Base-by-base conservation (phyloP, 1,140 invertebrate species). In the Drosophila funebris region DNA sequence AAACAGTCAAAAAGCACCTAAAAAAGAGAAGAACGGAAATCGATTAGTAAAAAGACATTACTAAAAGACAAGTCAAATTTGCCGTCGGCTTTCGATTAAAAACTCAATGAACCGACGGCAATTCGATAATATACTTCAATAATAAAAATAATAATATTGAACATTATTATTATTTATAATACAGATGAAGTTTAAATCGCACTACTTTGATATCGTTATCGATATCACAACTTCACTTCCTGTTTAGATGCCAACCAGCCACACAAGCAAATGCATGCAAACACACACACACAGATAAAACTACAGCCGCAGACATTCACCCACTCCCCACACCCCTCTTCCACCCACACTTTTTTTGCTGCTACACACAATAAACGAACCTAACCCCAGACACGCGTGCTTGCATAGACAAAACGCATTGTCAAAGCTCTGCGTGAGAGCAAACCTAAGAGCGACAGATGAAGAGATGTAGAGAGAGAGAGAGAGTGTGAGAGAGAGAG, bases 1-100 rank as follows among this genome's bases (percentile, higher is more conserved):
- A 91, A 91, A 91, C 90, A 90, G 90, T 91, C 90, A 91, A 91
- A 91, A 91, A 91, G 90, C 90, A 91, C 90, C 90, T 91, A 79
- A n/a, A 71, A 73, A 39, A 29, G 27, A 48, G 31, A 62, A 20
- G 36, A 27, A 58, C 29, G 5, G 13, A 24, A 52, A 36, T 52
- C 3, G 14, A 57, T 85, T 79, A 83, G 53, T 41, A 39, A 27
- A 18, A 29, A 14, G 13, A 29, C 57, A 60, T 63, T 37, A n/a
- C 20, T 31, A 8, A 13, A n/a, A 3, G 44, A 43, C 14, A 11
- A 8, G 3, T 11, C 3, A 1, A 41, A 29, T 11, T 48, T 20
- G 36, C 52, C 57, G 52, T 20, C 57, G 29, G 52, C 73, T 39
- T 16, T 29, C 24, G 13, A 2, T 1, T 3, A 37, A 14, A 14